Conservation (phyloP, 2,113 vertebrate species). For the Pavo muticus region DNA sequence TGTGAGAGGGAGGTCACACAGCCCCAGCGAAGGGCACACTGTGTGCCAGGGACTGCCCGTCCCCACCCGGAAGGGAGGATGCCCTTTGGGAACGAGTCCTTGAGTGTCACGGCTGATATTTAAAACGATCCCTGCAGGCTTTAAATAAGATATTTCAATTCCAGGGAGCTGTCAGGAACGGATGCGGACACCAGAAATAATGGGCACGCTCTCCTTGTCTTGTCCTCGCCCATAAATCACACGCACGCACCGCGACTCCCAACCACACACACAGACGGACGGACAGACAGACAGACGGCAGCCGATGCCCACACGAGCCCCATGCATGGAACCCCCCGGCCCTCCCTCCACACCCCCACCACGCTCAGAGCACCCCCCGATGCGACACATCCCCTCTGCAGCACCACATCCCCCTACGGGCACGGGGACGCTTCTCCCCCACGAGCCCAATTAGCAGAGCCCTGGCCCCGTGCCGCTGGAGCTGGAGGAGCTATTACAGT, state of each 20-base stretch:
- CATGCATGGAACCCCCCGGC: neutral
- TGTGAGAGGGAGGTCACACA: neutral
- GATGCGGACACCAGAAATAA: conserved; percentile 72
- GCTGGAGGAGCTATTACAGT: neutral
- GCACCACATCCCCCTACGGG: rapidly evolving
- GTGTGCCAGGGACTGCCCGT: neutral
- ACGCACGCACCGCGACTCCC: neutral
- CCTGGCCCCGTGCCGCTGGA: rapidly evolving
- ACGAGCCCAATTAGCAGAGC: neutral
- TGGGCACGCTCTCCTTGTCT: conserved; percentile 75
- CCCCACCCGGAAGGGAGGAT: neutral
- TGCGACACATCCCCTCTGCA: rapidly evolving
- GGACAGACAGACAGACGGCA: neutral
- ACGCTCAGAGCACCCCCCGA: rapidly evolving
- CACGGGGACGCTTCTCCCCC: rapidly evolving
- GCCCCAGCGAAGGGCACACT: neutral
- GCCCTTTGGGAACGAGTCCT: conserved; percentile 76
- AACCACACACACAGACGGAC: rapidly evolving
- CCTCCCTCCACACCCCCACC: neutral
- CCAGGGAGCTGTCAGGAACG: conserved; percentile 78
- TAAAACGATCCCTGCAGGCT: conserved; percentile 77
- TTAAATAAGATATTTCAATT: conserved; percentile 82
- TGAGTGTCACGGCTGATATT: conserved; percentile 79
- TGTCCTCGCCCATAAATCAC: conserved; percentile 79
- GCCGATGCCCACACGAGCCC: neutral